phyloP scores from a whole-genome alignment of 2,888 invertebrate genomes.

The Ornithoptera alexandrae region DNA sequence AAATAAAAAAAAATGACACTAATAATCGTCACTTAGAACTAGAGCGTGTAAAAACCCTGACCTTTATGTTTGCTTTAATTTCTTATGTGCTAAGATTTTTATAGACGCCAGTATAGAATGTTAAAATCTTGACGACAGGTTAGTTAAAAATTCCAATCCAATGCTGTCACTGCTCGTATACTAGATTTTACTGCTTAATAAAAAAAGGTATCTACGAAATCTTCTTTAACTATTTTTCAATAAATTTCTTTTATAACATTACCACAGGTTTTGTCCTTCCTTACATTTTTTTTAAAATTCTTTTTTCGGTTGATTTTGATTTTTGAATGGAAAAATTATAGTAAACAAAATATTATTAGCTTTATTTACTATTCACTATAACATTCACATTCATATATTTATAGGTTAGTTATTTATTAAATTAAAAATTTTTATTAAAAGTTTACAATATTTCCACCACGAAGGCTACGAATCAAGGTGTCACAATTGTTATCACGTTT shows the following conservation, averaged over 20 bases:
- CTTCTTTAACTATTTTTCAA: no score
- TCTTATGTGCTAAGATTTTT: background rate
- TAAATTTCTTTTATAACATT: background rate
- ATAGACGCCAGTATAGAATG: background rate
- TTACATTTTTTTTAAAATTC: background rate
- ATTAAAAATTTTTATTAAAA: no score
- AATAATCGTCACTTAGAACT: background rate
- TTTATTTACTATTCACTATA: no score
- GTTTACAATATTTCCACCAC: no score
- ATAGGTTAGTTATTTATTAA: no score
- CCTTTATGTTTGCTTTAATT: background rate
- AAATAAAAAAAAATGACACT: background rate
- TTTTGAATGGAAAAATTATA: background rate
- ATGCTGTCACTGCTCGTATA: background rate
- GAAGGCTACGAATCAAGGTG: no score
- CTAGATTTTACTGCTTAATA: background rate
- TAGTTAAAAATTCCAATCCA: background rate
- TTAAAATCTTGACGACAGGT: background rate
- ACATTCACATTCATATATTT: no score
- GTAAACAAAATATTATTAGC: no score
- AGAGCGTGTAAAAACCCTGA: background rate
- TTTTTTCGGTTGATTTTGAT: background rate
- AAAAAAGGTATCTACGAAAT: no score
- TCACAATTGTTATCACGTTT: no score
- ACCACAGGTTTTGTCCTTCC: background rate